phyloP scores from a whole-genome alignment of 1,140 invertebrate species.

The Habropoda laboriosa region DNA sequence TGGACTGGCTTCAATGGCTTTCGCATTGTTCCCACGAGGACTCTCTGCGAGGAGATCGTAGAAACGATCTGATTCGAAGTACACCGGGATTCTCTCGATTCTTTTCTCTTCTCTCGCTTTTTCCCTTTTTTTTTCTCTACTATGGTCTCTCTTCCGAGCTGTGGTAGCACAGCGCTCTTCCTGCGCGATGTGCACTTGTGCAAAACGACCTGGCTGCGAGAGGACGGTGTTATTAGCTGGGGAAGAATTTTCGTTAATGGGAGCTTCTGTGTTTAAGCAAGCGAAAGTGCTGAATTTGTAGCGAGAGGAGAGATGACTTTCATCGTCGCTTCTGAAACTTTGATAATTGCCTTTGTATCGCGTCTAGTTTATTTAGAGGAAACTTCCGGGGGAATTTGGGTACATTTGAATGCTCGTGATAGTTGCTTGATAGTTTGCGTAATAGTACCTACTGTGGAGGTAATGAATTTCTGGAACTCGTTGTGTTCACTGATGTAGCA shows the following conservation, averaged over 20 bases:
- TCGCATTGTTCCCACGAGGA: slow-evolving; percentile 64
- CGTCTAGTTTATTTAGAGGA: not conserved
- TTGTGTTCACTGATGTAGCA: too few relatives aligned
- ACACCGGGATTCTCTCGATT: not conserved
- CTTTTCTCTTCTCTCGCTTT: slow-evolving; percentile 25
- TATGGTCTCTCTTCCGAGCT: not conserved
- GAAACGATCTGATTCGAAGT: slow-evolving; percentile 58
- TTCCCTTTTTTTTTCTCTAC: not conserved
- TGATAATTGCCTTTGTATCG: not conserved
- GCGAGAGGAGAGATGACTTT: too few relatives aligned
- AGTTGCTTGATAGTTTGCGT: too few relatives aligned
- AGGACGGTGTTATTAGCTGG: too few relatives aligned
- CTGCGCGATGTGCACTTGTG: slow-evolving; percentile 31
- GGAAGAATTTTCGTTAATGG: too few relatives aligned
- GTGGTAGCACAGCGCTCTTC: too few relatives aligned
- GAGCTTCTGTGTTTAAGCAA: not conserved
- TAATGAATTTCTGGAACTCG: too few relatives aligned
- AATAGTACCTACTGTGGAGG: too few relatives aligned
- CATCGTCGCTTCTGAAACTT: not conserved
- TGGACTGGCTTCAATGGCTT: slow-evolving; percentile 62
- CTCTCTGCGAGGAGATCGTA: slow-evolving; percentile 52
- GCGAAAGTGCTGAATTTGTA: not conserved
- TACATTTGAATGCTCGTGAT: too few relatives aligned
- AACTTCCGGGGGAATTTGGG: too few relatives aligned
- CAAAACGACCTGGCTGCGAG: not conserved